Conservation (phyloP, 2,888 invertebrate genomes). For the Mimachlamys varia region DNA sequence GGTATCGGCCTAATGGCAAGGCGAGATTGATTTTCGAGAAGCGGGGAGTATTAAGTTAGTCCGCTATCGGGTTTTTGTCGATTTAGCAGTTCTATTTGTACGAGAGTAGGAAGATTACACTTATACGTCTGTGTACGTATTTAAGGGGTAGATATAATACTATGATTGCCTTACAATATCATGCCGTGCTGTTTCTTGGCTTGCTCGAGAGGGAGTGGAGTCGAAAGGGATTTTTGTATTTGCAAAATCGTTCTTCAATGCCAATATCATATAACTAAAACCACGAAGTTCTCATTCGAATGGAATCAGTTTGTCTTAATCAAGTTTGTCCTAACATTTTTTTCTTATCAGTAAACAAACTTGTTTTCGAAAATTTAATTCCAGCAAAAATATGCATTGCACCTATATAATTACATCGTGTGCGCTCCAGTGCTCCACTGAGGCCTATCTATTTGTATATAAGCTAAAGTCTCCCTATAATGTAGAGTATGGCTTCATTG, state of each 20-base stretch:
- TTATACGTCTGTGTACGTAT: neutral
- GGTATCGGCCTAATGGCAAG: neutral
- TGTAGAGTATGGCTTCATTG: too few relatives aligned
- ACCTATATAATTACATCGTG: too few relatives aligned
- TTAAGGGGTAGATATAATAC: neutral
- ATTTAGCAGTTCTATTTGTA: slow-evolving; percentile 26
- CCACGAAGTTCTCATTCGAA: neutral
- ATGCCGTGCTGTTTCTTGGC: neutral
- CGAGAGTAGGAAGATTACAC: neutral
- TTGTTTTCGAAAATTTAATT: too few relatives aligned
- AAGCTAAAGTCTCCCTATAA: too few relatives aligned
- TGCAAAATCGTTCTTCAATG: neutral
- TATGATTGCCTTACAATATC: neutral
- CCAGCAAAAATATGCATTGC: too few relatives aligned
- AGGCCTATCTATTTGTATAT: too few relatives aligned
- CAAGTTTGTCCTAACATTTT: too few relatives aligned
- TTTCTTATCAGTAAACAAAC: too few relatives aligned
- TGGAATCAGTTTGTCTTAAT: neutral
- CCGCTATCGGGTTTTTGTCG: slow-evolving; percentile 24
- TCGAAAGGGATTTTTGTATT: neutral
- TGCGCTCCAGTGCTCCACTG: too few relatives aligned
- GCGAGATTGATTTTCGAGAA: slow-evolving; percentile 32
- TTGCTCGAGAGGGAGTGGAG: neutral
- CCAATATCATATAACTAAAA: neutral
- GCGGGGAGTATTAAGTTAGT: slow-evolving; percentile 1